phyloP scores from a whole-genome alignment of 2,888 invertebrate species.

The Noctua fimbriata region DNA sequence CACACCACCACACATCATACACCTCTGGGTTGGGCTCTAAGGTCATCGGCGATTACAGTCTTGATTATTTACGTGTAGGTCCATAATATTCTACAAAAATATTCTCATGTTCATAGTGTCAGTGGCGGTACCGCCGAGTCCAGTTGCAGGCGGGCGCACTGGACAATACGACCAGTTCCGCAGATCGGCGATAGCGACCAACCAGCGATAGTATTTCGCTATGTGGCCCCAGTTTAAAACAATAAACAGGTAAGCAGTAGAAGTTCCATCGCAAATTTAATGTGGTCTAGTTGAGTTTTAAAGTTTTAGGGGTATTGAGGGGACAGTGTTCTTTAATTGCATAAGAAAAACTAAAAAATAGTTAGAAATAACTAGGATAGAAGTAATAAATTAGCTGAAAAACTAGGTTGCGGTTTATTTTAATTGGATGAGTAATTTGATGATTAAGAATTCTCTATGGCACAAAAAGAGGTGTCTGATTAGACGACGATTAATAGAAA shows the following conservation, averaged over 20 bases:
- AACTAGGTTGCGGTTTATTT: no score
- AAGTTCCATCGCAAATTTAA: slow-evolving; percentile 25
- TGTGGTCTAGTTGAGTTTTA: background rate
- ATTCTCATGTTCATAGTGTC: slow-evolving; percentile 49
- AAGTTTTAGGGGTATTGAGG: background rate
- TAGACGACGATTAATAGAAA: no score
- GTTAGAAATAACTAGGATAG: background rate
- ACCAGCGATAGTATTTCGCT: slow-evolving; percentile 68
- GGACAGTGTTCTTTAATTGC: background rate
- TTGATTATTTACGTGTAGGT: background rate
- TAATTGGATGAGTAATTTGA: no score
- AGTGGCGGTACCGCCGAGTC: slow-evolving; percentile 59
- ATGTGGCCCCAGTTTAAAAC: slow-evolving; percentile 59
- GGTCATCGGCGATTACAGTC: background rate
- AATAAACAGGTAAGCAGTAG: slow-evolving; percentile 34
- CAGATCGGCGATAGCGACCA: slow-evolving; percentile 74
- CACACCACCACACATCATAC: no score
- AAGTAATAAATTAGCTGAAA: no score
- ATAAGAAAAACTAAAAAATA: background rate
- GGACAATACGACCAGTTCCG: slow-evolving; percentile 76
- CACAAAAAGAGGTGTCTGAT: no score
- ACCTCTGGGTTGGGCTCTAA: no score
- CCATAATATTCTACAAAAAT: slow-evolving; percentile 2
- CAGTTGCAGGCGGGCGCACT: slow-evolving; percentile 73
- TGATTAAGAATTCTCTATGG: no score